Evolutionary conservation across 2,113 vertebrate genomes (phyloP).

Genomic region (Falcunculus frontatus): DNA sequence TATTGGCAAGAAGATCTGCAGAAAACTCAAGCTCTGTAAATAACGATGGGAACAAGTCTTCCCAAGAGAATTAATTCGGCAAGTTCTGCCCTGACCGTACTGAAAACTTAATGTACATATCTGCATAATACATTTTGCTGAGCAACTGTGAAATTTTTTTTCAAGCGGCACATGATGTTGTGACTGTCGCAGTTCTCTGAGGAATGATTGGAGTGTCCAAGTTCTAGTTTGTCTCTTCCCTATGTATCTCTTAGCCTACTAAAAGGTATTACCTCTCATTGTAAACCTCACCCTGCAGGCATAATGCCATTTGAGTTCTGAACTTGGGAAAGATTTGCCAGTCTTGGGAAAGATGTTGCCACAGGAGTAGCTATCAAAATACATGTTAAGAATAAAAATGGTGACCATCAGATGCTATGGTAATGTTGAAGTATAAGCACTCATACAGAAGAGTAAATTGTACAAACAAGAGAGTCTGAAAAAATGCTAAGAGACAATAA

Average conservation of each 20-base stretch:
- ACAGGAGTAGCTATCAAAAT: neutral
- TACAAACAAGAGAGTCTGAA: neutral
- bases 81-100: neutral
- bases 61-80: neutral
- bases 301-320: neutral
- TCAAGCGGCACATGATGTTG: neutral
- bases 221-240: neutral
- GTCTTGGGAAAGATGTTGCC: neutral
- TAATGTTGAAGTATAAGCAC: neutral
- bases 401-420: neutral
- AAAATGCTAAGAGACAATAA: neutral
- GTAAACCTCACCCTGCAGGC: neutral
- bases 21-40: constrained; percentile 7
- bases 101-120: neutral
- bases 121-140: neutral
- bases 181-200: neutral
- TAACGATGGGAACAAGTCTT: neutral
- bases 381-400: neutral
- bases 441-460: neutral
- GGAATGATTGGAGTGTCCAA: neutral
- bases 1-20: neutral
- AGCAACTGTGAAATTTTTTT: neutral
- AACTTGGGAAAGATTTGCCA: neutral
- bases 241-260: neutral
- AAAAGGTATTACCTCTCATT: neutral